phyloP scores from a whole-genome alignment of 2,113 vertebrate species.

The Crotophaga sulcirostris region DNA sequence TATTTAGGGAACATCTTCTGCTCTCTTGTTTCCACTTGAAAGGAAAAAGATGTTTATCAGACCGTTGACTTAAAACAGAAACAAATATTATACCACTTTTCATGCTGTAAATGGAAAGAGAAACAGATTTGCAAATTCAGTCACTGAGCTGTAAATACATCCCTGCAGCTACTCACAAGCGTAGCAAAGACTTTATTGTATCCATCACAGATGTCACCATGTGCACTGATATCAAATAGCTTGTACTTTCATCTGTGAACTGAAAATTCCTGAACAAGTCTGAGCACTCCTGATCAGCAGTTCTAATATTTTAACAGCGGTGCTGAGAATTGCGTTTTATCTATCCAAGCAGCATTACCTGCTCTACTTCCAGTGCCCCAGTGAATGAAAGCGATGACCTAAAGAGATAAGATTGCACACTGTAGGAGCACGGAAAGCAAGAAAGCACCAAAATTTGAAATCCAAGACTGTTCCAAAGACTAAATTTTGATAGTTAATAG shows the following conservation, averaged over 20 bases:
- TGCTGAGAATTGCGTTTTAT: constrained; percentile 18
- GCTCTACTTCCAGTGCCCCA: neutral
- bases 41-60: constrained; percentile 30
- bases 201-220: constrained; percentile 20
- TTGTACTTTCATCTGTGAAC: constrained; percentile 46
- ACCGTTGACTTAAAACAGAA: neutral
- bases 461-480: neutral
- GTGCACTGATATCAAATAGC: neutral
- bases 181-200: neutral
- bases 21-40: neutral
- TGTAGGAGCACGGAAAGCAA: neutral
- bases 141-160: constrained; percentile 36
- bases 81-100: constrained; percentile 23
- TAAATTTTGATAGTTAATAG: neutral
- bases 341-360: neutral
- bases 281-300: neutral
- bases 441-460: constrained; percentile 4
- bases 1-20: neutral
- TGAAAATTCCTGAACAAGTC: constrained; percentile 14
- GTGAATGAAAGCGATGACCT: neutral
- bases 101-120: neutral
- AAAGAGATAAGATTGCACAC: neutral
- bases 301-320: constrained; percentile 30
- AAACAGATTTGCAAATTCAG: constrained; percentile 20
- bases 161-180: constrained; percentile 4